phyloP scores from a whole-genome alignment of 2,888 invertebrate genomes.

The Agrochola circellaris region DNA sequence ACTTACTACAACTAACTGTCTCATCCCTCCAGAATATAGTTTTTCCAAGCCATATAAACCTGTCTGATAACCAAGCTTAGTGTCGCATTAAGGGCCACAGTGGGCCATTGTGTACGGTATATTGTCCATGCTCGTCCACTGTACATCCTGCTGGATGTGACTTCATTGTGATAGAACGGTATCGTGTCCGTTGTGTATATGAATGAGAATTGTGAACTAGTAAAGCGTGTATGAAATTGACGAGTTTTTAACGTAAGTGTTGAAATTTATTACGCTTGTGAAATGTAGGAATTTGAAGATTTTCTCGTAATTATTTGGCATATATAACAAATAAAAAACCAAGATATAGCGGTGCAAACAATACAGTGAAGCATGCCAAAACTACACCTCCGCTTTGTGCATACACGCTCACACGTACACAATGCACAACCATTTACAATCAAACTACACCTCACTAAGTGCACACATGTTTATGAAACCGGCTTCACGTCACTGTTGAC shows the following conservation, averaged over 20 bases:
- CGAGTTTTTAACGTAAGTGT: not conserved
- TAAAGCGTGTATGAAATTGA: conserved; percentile 3
- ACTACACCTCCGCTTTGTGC: too few species aligned
- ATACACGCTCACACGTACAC: too few species aligned
- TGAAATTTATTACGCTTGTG: not conserved
- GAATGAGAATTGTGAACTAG: not conserved
- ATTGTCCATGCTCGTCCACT: conserved; percentile 43
- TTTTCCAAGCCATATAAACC: conserved; percentile 61
- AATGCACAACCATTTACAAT: too few species aligned
- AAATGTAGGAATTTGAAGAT: not conserved
- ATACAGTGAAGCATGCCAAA: too few species aligned
- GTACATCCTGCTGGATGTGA: conserved; percentile 48
- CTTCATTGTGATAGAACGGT: conserved; percentile 42
- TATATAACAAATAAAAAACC: not conserved
- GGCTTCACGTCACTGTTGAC: too few species aligned
- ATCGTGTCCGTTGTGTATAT: not conserved
- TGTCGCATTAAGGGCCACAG: conserved; percentile 51
- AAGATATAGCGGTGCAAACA: too few species aligned
- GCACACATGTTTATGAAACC: too few species aligned
- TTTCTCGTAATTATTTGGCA: not conserved
- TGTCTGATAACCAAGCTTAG: conserved; percentile 57
- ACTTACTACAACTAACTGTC: conserved; percentile 11
- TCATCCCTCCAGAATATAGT: conserved; percentile 49
- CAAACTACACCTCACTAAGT: too few species aligned
- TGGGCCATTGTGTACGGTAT: conserved; percentile 47